Evolutionary conservation across 2,888 invertebrate species (phyloP).

Genomic region (Serripes groenlandicus): DNA sequence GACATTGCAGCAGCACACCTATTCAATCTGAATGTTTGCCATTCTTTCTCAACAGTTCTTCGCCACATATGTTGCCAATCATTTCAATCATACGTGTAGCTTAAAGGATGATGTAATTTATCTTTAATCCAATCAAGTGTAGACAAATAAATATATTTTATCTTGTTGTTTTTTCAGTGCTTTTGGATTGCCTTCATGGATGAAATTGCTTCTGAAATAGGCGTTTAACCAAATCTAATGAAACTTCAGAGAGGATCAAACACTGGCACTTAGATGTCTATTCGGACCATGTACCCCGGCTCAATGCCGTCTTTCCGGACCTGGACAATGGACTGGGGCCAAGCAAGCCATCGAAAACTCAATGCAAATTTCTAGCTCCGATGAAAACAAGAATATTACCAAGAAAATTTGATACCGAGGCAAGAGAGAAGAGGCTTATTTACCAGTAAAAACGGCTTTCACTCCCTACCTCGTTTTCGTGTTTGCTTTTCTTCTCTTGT

Average conservation of each 20-base stretch:
- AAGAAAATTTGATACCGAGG: slow-evolving; percentile 46
- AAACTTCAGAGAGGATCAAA: slow-evolving; percentile 74
- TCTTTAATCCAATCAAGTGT: too few relatives aligned
- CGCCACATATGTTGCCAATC: too few relatives aligned
- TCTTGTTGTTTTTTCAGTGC: slow-evolving; percentile 78
- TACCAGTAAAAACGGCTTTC: not conserved
- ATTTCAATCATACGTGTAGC: too few relatives aligned
- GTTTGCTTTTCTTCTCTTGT: not conserved
- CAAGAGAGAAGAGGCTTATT: not conserved
- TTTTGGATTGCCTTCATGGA: slow-evolving; percentile 85
- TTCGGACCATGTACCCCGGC: slow-evolving; percentile 84
- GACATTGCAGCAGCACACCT: too few relatives aligned
- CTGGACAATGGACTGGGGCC: slow-evolving; percentile 78
- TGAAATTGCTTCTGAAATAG: slow-evolving; percentile 79
- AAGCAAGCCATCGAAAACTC: slow-evolving; percentile 66
- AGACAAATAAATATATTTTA: too few relatives aligned
- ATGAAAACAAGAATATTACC: slow-evolving; percentile 62
- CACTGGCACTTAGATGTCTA: slow-evolving; percentile 79
- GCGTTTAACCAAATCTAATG: slow-evolving; percentile 78
- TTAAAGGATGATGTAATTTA: too few relatives aligned
- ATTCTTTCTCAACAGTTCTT: too few relatives aligned
- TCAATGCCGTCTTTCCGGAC: slow-evolving; percentile 83
- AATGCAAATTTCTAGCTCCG: slow-evolving; percentile 60
- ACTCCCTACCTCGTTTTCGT: not conserved
- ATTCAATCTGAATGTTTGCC: too few relatives aligned